These are phyloP conservation scores for Peromyscus aztecus DNA, from an alignment of 2,797 vertebrate genomes.

Conservation along the genomic window DNA sequence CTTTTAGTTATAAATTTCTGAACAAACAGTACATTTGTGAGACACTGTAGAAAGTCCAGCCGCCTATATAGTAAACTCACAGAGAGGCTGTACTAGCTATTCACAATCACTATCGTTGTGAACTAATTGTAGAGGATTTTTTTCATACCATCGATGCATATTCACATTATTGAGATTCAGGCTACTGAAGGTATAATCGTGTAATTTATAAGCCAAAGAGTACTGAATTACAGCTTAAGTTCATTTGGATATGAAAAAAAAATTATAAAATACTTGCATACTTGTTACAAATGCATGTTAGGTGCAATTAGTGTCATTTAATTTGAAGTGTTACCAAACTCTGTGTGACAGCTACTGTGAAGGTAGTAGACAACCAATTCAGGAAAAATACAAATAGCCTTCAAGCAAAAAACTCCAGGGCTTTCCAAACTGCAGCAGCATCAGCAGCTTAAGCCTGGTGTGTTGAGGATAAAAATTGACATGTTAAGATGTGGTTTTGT, in stretches of 20 bases:
- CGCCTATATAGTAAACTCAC: neutral
- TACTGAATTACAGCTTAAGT: slow-evolving; percentile 72
- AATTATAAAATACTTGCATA: slow-evolving; percentile 72
- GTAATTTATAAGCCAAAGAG: slow-evolving; percentile 73
- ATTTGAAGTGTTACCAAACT: slow-evolving; percentile 79
- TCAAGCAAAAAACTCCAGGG: slow-evolving; percentile 48
- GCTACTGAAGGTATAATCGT: slow-evolving; percentile 69
- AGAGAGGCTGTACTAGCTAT: neutral
- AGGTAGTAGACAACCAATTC: slow-evolving; percentile 44
- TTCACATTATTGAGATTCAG: slow-evolving; percentile 59
- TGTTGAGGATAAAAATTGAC: slow-evolving; percentile 38
- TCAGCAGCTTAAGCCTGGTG: neutral
- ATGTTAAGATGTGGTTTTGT: slow-evolving; percentile 63
- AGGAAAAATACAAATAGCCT: slow-evolving; percentile 70
- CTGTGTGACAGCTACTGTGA: slow-evolving; percentile 68
- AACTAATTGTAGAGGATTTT: slow-evolving; percentile 43
- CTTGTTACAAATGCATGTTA: slow-evolving; percentile 81
- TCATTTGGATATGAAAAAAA: slow-evolving; percentile 75
- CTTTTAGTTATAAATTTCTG: neutral
- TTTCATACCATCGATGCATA: neutral
- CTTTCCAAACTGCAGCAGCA: neutral
- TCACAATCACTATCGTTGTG: neutral
- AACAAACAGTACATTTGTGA: neutral
- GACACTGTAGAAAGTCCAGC: neutral
- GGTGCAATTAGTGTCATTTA: slow-evolving; percentile 78